Evolutionary conservation across 2,888 invertebrate genomes (phyloP).

Genomic region (Eugnorisma glareosa): DNA sequence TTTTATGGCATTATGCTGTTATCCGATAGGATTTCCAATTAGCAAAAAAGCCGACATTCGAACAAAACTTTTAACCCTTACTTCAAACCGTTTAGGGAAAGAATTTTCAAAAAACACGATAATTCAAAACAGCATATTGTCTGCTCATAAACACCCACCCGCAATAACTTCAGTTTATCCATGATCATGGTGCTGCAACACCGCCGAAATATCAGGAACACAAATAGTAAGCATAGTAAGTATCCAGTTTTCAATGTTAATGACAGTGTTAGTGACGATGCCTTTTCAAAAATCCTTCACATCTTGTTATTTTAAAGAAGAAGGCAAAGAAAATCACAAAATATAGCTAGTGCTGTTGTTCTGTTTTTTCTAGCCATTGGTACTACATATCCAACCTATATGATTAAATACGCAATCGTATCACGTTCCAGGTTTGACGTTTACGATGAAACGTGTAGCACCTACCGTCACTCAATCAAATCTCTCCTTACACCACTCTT

Average conservation of each 20-base stretch:
- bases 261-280: too few relatives aligned
- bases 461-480: not conserved
- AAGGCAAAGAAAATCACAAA: too few relatives aligned
- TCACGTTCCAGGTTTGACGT: not conserved
- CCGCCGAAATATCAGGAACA: too few relatives aligned
- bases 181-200: too few relatives aligned
- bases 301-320: not conserved
- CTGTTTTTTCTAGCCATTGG: too few relatives aligned
- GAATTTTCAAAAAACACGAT: not conserved
- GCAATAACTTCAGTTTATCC: too few relatives aligned
- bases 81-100: not conserved
- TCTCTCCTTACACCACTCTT: conserved; percentile 5
- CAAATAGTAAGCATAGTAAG: too few relatives aligned
- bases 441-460: not conserved
- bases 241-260: too few relatives aligned
- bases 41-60: not conserved
- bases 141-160: too few relatives aligned
- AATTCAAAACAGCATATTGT: too few relatives aligned
- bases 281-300: not conserved
- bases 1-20: not conserved
- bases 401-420: not conserved
- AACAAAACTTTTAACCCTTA: not conserved
- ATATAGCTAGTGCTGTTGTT: too few relatives aligned
- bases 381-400: too few relatives aligned
- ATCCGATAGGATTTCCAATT: not conserved